A percentile compares a stretch with the other conserved stretches of the same genome.
Evolutionary conservation across 2,888 invertebrate genomes (phyloP).

Genomic region (Lasioglossum marginatum): DNA sequence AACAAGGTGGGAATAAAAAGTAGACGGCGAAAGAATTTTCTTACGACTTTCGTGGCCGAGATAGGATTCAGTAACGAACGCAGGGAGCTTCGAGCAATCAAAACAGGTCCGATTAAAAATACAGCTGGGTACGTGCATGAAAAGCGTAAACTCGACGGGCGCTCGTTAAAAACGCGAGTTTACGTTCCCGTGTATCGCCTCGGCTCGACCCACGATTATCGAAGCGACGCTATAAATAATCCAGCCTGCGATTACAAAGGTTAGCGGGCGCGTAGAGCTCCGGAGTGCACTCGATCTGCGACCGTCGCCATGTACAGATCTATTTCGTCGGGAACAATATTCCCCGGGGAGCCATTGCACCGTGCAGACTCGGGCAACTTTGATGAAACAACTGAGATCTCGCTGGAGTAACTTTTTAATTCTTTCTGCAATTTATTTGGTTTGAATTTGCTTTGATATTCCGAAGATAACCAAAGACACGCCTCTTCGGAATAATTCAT

Average conservation of each 20-base stretch:
- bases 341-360: not conserved
- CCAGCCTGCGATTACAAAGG: slow-evolving; percentile 31
- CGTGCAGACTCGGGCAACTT: not conserved
- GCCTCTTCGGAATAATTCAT: not conserved
- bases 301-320: not conserved
- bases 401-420: not conserved
- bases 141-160: slow-evolving; percentile 16
- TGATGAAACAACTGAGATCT: not conserved
- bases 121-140: slow-evolving; percentile 3
- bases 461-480: not conserved
- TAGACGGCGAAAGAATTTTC: not conserved
- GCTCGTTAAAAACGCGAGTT: slow-evolving; percentile 20
- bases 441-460: not conserved
- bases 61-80: not conserved
- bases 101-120: slow-evolving; percentile 9
- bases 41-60: not conserved
- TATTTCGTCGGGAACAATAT: slow-evolving; percentile 8
- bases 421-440: not conserved
- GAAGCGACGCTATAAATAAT: slow-evolving; percentile 40
- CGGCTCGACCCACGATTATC: slow-evolving; percentile 31
- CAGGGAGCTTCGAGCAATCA: not conserved
- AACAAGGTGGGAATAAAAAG: not conserved
- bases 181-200: slow-evolving; percentile 22
- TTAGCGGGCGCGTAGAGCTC: slow-evolving; percentile 21
- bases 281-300: slow-evolving; percentile 2